Base-by-base conservation (phyloP, 2,113 vertebrate genomes). In the Vulpes vulpes region DNA sequence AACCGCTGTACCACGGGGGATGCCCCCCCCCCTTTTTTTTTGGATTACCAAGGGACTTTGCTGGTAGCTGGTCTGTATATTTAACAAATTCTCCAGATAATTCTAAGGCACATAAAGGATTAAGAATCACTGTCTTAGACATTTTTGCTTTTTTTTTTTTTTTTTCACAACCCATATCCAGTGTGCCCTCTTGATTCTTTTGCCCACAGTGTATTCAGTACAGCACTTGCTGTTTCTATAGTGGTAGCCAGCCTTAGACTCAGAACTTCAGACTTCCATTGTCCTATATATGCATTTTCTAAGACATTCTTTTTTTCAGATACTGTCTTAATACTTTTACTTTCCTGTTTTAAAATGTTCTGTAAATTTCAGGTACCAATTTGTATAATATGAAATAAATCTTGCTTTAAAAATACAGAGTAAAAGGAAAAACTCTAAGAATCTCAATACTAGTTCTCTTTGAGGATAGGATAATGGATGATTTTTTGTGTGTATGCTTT, bases 331-430 rank as follows among this genome's bases (percentile, higher is more conserved):
- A 49, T 65, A 84, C 27, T 96, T 0, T 69, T 60, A 55, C 11
- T 78, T 32, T 91, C 20, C 27, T 67, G 10, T 80, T 86, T 64
- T 38, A 84, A 94, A 92, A 80, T 74, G 27, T 80, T 92, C 11
- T 92, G 11, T 87, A 86, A 78, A 86, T 89, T 94, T 95, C 27
- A 59, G 38, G 49, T 81, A 81, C 2, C 82, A 71, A 78, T 79
- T 91, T 91, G 10, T 53, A 11, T 82, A 69, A 10, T 89, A 32
- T 93, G 8, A 11, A 92, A 23, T 62, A 27, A 93, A 7, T 82
- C 38, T 85, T 88, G 32, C 91, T 89, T 81, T 91, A 32, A 95
- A 95, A 78, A 38, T 83, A 80, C 35, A 64, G 43, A 81, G 35
- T 95, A 38, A 80, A 78, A 76, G 79, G 27, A 96, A 86, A 83